Evolutionary conservation across 1,140 invertebrate species (phyloP).

Genomic region (Temnothorax longispinosus): DNA sequence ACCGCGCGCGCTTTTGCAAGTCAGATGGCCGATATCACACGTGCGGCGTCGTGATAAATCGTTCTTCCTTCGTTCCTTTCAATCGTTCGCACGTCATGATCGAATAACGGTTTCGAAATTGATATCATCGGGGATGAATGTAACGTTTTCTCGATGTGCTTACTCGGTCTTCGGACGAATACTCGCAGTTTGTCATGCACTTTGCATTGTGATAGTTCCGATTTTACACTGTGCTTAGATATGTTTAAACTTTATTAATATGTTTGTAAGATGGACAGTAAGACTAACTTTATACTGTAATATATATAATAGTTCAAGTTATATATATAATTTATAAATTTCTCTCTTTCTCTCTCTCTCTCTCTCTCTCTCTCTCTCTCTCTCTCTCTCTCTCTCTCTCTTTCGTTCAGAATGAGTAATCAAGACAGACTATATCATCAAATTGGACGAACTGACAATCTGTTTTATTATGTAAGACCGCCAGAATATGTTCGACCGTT

Average conservation of each 20-base stretch:
- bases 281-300: neutral
- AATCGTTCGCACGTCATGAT: conserved; percentile 71
- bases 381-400: neutral
- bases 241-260: neutral
- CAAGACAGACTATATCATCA: neutral
- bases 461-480: neutral
- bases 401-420: neutral
- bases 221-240: neutral
- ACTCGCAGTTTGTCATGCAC: neutral
- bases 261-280: neutral
- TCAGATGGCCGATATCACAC: conserved; percentile 66
- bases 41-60: conserved; percentile 69
- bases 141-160: neutral
- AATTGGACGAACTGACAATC: neutral
- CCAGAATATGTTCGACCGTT: neutral
- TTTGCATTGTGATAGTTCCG: neutral
- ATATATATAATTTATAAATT: neutral
- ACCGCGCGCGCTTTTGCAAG: conserved; percentile 65
- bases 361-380: too few relatives aligned
- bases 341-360: too few relatives aligned
- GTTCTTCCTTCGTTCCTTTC: conserved; percentile 51
- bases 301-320: neutral
- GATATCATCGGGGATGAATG: conserved; percentile 46
- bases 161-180: neutral
- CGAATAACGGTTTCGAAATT: conserved; percentile 68